Percentiles rank a stretch among this genome's conserved stretches.
These are phyloP conservation scores for Pammene aurita DNA, from an alignment of 2,888 invertebrate species.

Conservation along the genomic window DNA sequence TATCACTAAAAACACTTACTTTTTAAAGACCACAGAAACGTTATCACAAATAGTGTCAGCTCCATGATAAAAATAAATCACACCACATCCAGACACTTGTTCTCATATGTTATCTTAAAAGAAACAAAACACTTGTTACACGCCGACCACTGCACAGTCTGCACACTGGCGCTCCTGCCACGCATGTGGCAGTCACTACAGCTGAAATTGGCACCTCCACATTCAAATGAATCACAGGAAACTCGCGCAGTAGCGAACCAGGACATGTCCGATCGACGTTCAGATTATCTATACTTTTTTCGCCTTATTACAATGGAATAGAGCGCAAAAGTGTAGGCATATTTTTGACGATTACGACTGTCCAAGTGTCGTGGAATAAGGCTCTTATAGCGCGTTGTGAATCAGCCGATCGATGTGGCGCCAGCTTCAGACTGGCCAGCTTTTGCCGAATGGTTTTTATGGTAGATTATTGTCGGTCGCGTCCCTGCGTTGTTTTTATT, in stretches of 20 bases:
- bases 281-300: not conserved
- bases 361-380: constrained; percentile 61
- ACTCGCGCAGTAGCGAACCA: constrained; percentile 70
- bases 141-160: constrained; percentile 48
- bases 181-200: constrained; percentile 56
- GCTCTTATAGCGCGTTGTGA: constrained; percentile 60
- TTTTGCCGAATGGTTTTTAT: constrained; percentile 24
- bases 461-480: constrained; percentile 28
- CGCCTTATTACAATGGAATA: constrained; percentile 7
- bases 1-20: constrained; percentile 60
- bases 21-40: constrained; percentile 67
- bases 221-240: constrained; percentile 77
- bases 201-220: constrained; percentile 64
- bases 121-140: constrained; percentile 27
- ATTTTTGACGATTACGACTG: not conserved
- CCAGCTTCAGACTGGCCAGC: constrained; percentile 66
- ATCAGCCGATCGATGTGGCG: constrained; percentile 74
- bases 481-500: constrained; percentile 40
- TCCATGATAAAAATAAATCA: constrained; percentile 63
- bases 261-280: constrained; percentile 61
- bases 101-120: constrained; percentile 16
- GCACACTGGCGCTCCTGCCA: constrained; percentile 54
- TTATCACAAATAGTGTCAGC: constrained; percentile 59
- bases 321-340: not conserved
- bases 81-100: constrained; percentile 50